phyloP scores from a whole-genome alignment of 2,888 invertebrate genomes.

The Xanthia togata region DNA sequence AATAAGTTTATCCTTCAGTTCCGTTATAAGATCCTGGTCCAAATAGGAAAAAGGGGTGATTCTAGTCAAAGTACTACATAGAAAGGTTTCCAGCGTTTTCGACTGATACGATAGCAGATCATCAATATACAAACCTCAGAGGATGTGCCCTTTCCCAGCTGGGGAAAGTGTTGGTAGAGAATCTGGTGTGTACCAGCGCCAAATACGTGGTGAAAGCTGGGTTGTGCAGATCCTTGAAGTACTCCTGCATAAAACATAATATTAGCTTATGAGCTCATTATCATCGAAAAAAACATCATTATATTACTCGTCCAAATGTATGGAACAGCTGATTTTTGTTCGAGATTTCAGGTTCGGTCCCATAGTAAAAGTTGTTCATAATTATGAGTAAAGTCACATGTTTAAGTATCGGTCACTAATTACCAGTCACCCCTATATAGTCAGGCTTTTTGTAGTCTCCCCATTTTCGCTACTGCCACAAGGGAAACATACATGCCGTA shows the following conservation, averaged over 20 bases:
- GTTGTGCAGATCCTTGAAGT: slow-evolving; percentile 93
- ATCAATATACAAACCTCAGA: slow-evolving; percentile 92
- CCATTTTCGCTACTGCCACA: not conserved
- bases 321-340: too few species aligned
- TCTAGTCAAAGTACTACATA: not conserved
- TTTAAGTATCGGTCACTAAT: too few species aligned
- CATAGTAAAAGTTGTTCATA: too few species aligned
- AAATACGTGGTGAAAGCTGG: slow-evolving; percentile 97
- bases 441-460: not conserved
- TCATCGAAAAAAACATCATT: not conserved
- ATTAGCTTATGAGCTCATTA: not conserved
- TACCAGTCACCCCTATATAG: too few species aligned
- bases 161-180: slow-evolving; percentile 99
- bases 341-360: too few species aligned
- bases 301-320: too few species aligned
- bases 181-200: slow-evolving; percentile 99
- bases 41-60: not conserved
- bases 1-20: slow-evolving; percentile 1
- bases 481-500: not conserved
- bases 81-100: not conserved
- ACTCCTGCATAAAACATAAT: slow-evolving; percentile 88
- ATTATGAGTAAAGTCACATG: too few species aligned
- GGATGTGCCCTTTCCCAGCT: slow-evolving; percentile 99
- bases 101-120: too few species aligned
- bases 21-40: not conserved